A percentile compares a stretch with the other conserved stretches of the same genome.
These are phyloP conservation scores for Lasiurus cinereus DNA, from an alignment of 2,113 vertebrate species.

Conservation along the genomic window DNA sequence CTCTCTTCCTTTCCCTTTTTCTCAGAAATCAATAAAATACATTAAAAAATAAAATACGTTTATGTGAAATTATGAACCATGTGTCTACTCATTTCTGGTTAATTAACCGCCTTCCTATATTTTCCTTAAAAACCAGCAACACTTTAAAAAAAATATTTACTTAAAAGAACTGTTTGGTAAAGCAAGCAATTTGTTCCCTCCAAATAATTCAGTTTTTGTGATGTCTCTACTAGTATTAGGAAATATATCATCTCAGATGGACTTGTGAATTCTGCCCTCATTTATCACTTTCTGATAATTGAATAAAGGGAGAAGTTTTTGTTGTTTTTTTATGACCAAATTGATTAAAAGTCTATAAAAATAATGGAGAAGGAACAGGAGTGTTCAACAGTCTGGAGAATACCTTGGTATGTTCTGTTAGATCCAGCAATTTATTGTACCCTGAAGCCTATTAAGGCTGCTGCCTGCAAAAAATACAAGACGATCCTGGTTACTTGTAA, in stretches of 20 bases:
- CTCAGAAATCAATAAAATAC: too few relatives aligned
- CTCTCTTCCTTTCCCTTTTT: too few relatives aligned
- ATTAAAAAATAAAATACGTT: too few relatives aligned
- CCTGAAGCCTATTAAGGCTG: not conserved
- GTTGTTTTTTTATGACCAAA: not conserved
- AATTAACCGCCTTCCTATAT: not conserved
- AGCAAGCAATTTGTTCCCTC: not conserved
- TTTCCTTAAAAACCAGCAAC: not conserved
- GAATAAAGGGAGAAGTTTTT: not conserved
- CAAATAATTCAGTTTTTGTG: not conserved
- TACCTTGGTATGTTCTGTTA: not conserved
- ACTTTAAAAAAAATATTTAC: not conserved
- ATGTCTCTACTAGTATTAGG: not conserved
- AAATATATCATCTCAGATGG: not conserved
- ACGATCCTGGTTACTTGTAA: not conserved
- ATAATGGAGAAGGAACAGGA: not conserved
- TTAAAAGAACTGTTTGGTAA: not conserved
- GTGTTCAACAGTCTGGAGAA: not conserved
- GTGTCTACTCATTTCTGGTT: not conserved
- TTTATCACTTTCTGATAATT: not conserved
- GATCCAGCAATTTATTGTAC: not conserved
- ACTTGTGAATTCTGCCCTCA: not conserved
- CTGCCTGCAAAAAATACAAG: not conserved
- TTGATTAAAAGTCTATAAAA: not conserved
- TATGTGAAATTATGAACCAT: not conserved